Evolutionary conservation across 2,888 invertebrate species (phyloP).

Genomic region (Embidobia sp.): DNA sequence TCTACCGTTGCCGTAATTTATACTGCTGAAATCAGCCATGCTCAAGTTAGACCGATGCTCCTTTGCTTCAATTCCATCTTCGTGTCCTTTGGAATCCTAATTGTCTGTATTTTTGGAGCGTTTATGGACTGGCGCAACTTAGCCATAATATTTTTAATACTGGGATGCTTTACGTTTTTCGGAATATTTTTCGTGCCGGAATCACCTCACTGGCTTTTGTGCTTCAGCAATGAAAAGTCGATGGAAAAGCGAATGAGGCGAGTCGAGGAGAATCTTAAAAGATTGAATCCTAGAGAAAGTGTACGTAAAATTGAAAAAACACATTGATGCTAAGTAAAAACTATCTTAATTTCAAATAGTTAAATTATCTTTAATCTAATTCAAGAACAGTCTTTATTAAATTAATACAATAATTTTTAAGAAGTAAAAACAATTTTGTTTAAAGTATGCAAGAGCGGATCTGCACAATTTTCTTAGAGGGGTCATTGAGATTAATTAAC

Average conservation of each 20-base stretch:
- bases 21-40: constrained; percentile 84
- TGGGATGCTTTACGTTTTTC: constrained; percentile 78
- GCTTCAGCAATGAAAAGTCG: constrained; percentile 77
- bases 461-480: too few relatives aligned
- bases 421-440: too few relatives aligned
- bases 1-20: constrained; percentile 83
- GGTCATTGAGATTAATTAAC: too few relatives aligned
- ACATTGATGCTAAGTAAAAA: too few relatives aligned
- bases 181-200: constrained; percentile 82
- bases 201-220: constrained; percentile 84
- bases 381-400: too few relatives aligned
- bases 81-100: constrained; percentile 84
- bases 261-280: constrained; percentile 80
- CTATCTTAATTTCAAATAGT: too few relatives aligned
- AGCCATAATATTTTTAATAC: constrained; percentile 80
- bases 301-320: too few relatives aligned
- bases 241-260: constrained; percentile 65
- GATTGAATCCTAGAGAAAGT: constrained; percentile 79
- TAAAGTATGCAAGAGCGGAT: too few relatives aligned
- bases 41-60: constrained; percentile 83
- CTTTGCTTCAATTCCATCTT: constrained; percentile 84
- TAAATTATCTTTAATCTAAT: too few relatives aligned
- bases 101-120: constrained; percentile 82
- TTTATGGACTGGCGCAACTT: constrained; percentile 83
- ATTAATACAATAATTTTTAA: too few relatives aligned